These are phyloP conservation scores for Luperina testacea DNA, from an alignment of 2,888 invertebrate genomes.

Conservation along the genomic window DNA sequence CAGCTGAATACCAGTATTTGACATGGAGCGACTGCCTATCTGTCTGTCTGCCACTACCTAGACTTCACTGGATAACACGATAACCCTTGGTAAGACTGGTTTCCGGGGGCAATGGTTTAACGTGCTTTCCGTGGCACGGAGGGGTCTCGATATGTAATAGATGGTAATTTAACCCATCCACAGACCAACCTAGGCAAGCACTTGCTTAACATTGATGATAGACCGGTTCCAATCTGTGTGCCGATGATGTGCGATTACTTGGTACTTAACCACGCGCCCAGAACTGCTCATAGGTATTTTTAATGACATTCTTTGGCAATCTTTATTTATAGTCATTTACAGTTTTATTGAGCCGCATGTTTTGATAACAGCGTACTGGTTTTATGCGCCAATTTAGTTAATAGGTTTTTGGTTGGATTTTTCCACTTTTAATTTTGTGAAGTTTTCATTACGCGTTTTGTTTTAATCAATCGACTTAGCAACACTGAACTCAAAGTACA, in stretches of 20 bases:
- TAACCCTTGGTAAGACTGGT: background rate
- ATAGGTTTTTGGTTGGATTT: background rate
- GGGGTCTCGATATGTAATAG: too few species aligned
- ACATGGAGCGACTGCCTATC: background rate
- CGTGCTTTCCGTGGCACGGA: background rate
- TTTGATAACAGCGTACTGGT: slow-evolving; percentile 7
- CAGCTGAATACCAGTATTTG: background rate
- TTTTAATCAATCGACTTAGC: background rate
- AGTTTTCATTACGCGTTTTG: background rate
- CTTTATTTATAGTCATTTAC: background rate
- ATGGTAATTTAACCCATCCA: background rate
- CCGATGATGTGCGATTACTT: too few species aligned
- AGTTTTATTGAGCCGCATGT: slow-evolving; percentile 2
- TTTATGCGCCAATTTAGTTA: slow-evolving; percentile 6
- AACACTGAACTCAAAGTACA: background rate
- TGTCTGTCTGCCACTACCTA: too few species aligned
- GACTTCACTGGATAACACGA: background rate
- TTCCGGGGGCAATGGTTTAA: background rate
- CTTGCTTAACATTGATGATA: background rate
- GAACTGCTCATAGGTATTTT: background rate
- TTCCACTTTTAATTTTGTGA: background rate
- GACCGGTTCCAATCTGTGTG: background rate
- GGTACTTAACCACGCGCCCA: background rate
- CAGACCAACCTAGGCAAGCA: too few species aligned
- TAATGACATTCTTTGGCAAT: background rate